Evolutionary conservation across 2,113 vertebrate genomes (phyloP).

Genomic region (Serinus canaria): DNA sequence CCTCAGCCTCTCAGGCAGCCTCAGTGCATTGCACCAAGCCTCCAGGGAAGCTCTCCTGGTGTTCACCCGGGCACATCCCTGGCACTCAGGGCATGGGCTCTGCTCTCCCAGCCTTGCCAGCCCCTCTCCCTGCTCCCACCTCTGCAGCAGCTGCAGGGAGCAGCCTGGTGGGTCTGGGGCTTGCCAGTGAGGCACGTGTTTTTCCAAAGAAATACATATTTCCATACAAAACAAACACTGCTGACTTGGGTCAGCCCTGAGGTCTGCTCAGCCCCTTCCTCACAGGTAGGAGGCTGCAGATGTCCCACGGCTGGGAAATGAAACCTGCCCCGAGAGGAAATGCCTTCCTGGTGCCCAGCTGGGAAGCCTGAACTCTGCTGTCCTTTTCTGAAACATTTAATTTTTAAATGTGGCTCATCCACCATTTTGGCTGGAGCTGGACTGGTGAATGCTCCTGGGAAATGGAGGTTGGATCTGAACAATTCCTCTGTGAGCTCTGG

Average conservation of each 20-base stretch:
- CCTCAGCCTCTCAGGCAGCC: fast-evolving
- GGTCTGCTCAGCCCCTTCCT: neutral
- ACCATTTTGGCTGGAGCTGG: neutral
- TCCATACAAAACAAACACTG: neutral
- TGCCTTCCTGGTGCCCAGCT: neutral
- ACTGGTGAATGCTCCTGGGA: neutral
- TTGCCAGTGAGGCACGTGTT: neutral
- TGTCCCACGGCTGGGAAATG: neutral
- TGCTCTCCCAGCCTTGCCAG: neutral
- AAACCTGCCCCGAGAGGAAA: neutral
- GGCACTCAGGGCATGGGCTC: fast-evolving
- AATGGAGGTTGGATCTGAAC: neutral
- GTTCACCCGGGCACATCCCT: neutral
- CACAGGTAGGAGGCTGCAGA: neutral
- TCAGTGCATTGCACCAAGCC: neutral
- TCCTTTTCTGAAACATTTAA: neutral
- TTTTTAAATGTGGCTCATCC: neutral
- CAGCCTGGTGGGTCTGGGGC: neutral
- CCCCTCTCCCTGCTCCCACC: neutral
- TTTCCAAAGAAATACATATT: neutral
- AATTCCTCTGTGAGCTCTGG: neutral
- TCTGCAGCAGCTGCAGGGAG: neutral
- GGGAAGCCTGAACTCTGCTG: neutral
- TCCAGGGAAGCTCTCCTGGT: neutral
- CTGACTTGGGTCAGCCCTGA: neutral